Base-by-base conservation (phyloP, 1,140 invertebrate genomes). In the Danaus plexippus region DNA sequence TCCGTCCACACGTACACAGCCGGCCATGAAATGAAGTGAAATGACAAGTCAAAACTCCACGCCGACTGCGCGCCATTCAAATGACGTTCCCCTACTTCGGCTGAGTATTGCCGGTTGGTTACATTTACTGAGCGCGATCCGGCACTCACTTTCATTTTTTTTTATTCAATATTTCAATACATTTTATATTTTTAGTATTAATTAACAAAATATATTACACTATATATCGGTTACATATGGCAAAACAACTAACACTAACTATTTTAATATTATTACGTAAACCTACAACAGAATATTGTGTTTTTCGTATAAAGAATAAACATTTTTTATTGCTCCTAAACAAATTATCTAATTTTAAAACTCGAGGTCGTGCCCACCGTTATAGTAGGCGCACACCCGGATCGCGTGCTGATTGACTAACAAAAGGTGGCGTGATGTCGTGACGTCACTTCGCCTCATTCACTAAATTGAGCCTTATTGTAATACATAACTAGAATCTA, bases 371-470 rank as follows among this genome's bases (percentile, higher is more conserved):
- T 54, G 59, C 57, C 56, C 63, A 61, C 59, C 55, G 58, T 49
- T 60, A 52, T 52, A 67, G 69, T 59, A 45, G 12, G 67, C 54
- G 71, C 45, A 58, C 64, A 71, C 77, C 77, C 74, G 80, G 71
- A 81, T 81, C 77, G 80, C 73, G 61, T 59, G 59, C 58, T 60
- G 62, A 73, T 73, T 78, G 76, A 75, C 80, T 83, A 80, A 83
- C 78, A 73, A 85, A 84, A 85, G 81, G 83, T 86, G 83, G 81
- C 83, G 83, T 86, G 83, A 86, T 84, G 75, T 74, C 47, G 69
- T 85, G 81, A 82, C 83, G 81, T 86, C 81, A 85, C 76, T 61
- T 81, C 75, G 71, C 81, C 71, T 79, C 83, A 82, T 73, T 73
- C 67, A 69, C 71, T 69, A 76, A 68, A 64, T 61, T 60, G 66